These are phyloP conservation scores for Leptarthrus brevirostris DNA, from an alignment of 2,888 invertebrate species.

Conservation along the genomic window DNA sequence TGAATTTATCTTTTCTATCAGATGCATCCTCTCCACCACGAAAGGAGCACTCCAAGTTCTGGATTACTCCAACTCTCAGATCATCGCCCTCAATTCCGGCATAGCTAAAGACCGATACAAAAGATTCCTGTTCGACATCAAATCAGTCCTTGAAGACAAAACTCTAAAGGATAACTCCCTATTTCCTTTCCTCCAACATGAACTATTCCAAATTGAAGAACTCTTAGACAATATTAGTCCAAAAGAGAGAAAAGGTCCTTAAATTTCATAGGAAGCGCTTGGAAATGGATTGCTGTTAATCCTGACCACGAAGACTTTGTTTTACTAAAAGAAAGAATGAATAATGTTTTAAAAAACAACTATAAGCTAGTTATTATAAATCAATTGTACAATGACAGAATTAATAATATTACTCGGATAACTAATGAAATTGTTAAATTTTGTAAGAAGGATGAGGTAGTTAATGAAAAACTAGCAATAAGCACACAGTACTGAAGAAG, in stretches of 20 bases:
- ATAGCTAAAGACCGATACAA: too few species aligned
- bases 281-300: constrained; percentile 40
- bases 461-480: neutral
- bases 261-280: constrained; percentile 17
- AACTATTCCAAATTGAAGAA: too few species aligned
- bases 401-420: constrained; percentile 35
- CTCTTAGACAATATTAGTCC: neutral
- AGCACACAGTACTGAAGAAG: constrained; percentile 39
- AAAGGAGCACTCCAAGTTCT: too few species aligned
- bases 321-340: constrained; percentile 28
- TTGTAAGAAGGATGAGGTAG: neutral
- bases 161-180: too few species aligned
- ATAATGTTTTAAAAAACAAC: constrained; percentile 32
- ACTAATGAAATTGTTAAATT: constrained; percentile 16
- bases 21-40: too few species aligned
- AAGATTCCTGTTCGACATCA: too few species aligned
- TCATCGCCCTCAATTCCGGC: too few species aligned
- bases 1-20: too few species aligned
- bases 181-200: too few species aligned
- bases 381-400: constrained; percentile 31
- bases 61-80: too few species aligned
- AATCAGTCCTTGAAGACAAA: too few species aligned
- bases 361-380: constrained; percentile 44
- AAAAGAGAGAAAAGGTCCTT: neutral
- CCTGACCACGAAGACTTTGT: constrained; percentile 19